A percentile compares a stretch with the other conserved stretches of the same genome.
Conservation (phyloP, 2,888 invertebrate species). For the Drosophila multiciliata region DNA sequence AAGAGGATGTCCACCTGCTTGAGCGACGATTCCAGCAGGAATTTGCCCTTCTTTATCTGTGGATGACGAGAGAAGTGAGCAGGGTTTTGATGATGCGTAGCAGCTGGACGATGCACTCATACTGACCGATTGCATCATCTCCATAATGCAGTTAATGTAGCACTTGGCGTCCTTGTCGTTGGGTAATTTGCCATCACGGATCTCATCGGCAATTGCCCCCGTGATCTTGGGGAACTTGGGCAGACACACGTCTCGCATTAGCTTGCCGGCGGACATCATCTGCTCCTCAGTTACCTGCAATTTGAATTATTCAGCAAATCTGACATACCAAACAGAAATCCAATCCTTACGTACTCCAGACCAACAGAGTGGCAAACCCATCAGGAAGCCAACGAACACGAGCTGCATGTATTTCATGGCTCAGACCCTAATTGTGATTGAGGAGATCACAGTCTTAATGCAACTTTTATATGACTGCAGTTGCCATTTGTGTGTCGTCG, state of each 20-base stretch:
- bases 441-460: conserved; percentile 13
- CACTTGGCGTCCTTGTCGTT: conserved; percentile 85
- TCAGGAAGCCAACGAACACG: conserved; percentile 19
- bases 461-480: conserved; percentile 31
- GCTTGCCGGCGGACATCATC: conserved; percentile 87
- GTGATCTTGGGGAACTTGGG: conserved; percentile 86
- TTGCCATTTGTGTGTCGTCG: not conserved
- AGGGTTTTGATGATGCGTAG: not conserved
- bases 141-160: conserved; percentile 86
- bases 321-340: not conserved
- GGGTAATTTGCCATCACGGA: conserved; percentile 78
- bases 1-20: conserved; percentile 84
- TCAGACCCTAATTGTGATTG: not conserved
- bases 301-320: not conserved
- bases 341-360: conserved; percentile 27
- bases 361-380: conserved; percentile 38
- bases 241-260: conserved; percentile 88
- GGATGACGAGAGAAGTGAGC: not conserved
- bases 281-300: conserved; percentile 86
- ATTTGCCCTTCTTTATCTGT: conserved; percentile 84
- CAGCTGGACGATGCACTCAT: not conserved
- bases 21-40: conserved; percentile 78
- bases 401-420: conserved; percentile 32
- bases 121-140: conserved; percentile 86
- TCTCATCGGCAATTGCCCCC: conserved; percentile 76